Evolutionary conservation across 2,888 invertebrate species (phyloP).

Genomic region (Isotomurus palustris): DNA sequence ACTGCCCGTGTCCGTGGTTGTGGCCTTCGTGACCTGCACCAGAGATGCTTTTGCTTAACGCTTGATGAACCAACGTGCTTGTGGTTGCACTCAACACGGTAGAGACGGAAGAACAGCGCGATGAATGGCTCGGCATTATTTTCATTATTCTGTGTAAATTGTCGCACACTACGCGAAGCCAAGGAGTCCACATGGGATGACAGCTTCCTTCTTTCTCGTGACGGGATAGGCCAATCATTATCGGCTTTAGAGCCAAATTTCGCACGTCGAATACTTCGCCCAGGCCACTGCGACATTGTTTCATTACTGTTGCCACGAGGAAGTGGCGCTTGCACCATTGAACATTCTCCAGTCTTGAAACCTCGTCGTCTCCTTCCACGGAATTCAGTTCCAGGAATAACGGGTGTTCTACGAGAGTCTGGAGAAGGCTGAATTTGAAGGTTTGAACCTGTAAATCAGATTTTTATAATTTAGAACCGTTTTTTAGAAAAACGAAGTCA

Average conservation of each 20-base stretch:
- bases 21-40: slow-evolving; percentile 38
- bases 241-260: slow-evolving; percentile 42
- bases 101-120: slow-evolving; percentile 44
- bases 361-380: slow-evolving; percentile 36
- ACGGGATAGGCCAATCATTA: slow-evolving; percentile 37
- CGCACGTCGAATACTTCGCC: slow-evolving; percentile 45
- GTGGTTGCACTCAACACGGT: slow-evolving; percentile 43
- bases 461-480: neutral
- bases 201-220: slow-evolving; percentile 33
- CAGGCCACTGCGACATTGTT: slow-evolving; percentile 43
- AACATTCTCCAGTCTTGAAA: slow-evolving; percentile 38
- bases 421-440: slow-evolving; percentile 41
- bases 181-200: slow-evolving; percentile 44
- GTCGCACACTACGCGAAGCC: slow-evolving; percentile 46
- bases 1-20: slow-evolving; percentile 38
- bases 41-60: slow-evolving; percentile 40
- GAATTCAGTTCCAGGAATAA: slow-evolving; percentile 43
- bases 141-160: slow-evolving; percentile 43
- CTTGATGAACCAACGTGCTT: slow-evolving; percentile 43
- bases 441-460: slow-evolving; percentile 36
- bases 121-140: slow-evolving; percentile 32
- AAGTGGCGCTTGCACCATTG: slow-evolving; percentile 43
- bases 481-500: too few species aligned
- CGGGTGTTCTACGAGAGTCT: slow-evolving; percentile 42
- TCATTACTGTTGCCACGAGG: slow-evolving; percentile 45